These are phyloP conservation scores for Euwallacea fornicatus DNA, from an alignment of 1,140 invertebrate species.

Conservation along the genomic window DNA sequence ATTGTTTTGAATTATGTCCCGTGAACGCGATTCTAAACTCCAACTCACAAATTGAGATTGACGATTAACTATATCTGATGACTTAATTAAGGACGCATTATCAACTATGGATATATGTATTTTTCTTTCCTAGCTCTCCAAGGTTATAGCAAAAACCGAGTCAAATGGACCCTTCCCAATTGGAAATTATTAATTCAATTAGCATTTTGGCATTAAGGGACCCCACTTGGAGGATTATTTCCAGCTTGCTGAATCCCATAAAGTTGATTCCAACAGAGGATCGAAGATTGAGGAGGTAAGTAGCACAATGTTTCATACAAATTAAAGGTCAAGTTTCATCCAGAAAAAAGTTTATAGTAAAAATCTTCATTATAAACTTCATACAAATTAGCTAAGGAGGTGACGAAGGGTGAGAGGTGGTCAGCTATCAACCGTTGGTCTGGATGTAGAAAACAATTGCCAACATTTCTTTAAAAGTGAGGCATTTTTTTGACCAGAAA, in stretches of 20 bases:
- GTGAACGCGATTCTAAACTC: too few species aligned
- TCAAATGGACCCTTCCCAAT: neutral
- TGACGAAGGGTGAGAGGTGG: neutral
- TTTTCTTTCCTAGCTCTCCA: too few species aligned
- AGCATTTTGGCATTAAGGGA: constrained; percentile 1
- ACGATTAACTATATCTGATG: too few species aligned
- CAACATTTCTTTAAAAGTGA: neutral
- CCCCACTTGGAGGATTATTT: neutral
- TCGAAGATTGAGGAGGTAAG: neutral
- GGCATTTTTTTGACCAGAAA: too few species aligned
- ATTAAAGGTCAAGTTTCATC: neutral
- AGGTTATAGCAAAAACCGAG: too few species aligned
- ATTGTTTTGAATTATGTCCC: too few species aligned
- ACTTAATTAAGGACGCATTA: too few species aligned
- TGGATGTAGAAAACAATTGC: neutral
- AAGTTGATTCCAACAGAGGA: constrained; percentile 3
- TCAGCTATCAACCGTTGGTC: neutral
- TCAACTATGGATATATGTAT: too few species aligned
- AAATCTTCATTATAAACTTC: neutral
- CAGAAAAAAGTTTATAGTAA: too few species aligned
- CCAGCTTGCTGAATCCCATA: constrained; percentile 4
- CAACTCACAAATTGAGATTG: too few species aligned
- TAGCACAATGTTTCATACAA: neutral
- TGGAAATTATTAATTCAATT: neutral
- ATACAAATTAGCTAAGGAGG: neutral